Percentiles rank a stretch among this genome's conserved stretches.
Evolutionary conservation across 2,888 invertebrate species (phyloP).

Genomic region (Arenicola marina): DNA sequence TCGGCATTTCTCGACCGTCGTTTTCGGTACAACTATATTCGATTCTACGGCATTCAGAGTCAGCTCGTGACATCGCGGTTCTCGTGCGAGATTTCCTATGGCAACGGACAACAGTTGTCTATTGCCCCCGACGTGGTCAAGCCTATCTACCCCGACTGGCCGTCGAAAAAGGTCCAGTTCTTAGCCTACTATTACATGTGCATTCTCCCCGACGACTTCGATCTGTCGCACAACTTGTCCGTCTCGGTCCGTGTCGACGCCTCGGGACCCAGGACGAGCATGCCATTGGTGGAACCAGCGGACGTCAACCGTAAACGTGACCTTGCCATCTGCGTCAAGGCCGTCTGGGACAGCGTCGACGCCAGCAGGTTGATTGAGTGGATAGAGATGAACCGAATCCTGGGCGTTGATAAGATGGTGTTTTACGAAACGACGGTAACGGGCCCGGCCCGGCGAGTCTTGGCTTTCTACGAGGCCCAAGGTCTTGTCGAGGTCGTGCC

Average conservation of each 20-base stretch:
- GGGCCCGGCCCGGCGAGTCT: conserved; percentile 13
- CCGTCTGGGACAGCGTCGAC: conserved; percentile 8
- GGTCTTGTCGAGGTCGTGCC: conserved; percentile 14
- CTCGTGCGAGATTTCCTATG: neutral
- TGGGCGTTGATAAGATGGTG: conserved; percentile 14
- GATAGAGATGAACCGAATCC: conserved; percentile 17
- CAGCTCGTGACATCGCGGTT: neutral
- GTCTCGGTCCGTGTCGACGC: neutral
- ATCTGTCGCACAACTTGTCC: neutral
- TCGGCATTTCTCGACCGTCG: conserved; percentile 4
- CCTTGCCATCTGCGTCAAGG: conserved; percentile 18
- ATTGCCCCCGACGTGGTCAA: neutral
- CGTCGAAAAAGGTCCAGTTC: conserved; percentile 4
- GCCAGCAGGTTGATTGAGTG: conserved; percentile 20
- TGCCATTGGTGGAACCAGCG: neutral
- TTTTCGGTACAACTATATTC: neutral
- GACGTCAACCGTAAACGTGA: neutral
- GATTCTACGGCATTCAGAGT: conserved; percentile 4
- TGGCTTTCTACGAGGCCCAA: conserved; percentile 17
- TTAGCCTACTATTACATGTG: conserved; percentile 1
- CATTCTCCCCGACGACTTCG: neutral
- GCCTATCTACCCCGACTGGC: conserved; percentile 4
- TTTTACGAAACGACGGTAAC: conserved; percentile 19
- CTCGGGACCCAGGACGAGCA: neutral
- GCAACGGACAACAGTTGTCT: too few species aligned